Evolutionary conservation across 2,113 vertebrate species (phyloP), one percentile per base, ranked within the genome.

Genomic region (Ceuthmochares aereus): DNA sequence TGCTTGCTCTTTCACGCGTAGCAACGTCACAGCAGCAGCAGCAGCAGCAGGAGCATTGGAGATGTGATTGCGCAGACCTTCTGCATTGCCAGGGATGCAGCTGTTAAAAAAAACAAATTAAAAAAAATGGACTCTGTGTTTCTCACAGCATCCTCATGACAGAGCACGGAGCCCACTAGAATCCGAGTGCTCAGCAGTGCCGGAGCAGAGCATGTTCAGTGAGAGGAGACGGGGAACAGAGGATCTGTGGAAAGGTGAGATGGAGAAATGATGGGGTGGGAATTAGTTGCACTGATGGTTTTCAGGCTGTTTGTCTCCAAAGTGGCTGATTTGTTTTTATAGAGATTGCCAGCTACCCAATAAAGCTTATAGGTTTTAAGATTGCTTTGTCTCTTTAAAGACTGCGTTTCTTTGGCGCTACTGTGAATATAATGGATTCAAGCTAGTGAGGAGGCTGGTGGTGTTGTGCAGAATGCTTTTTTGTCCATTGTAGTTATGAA

Each of bases 61-160:
- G 97, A 95, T 96, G 97, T 93, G 95, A 97, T 97, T 98, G 98
- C 98, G 98, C 98, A 98, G 98, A 96, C 96, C 97, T 96, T 96
- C 97, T 97, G 97, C 98, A 97, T 97, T 97, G 96, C 93, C 97
- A 94, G 84, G 89, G 95, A 96, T 98, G 98, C 97, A 96, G 97
- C 97, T 97, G 96, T 97, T 69, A 91, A 23, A 8, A 81, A 79
- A 69, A 72, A 56, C 37, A 67, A 58, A 74, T 25, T 47, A 30
- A 26, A 37, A 84, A 80, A 80, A 43, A 25, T 73, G 84, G 84
- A 81, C 66, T 94, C 77, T 89, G 7, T 95, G 43, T 93, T 91
- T 91, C 75, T 73, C 43, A 43, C 58, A 94, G 94, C 87, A 72
- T 91, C 69, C 74, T 79, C 62, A 87, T 75, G 74, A 76, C 54